Evolutionary conservation across 2,113 vertebrate genomes (phyloP), one percentile per base, ranked within the genome.

Genomic region (Rhea americana): DNA sequence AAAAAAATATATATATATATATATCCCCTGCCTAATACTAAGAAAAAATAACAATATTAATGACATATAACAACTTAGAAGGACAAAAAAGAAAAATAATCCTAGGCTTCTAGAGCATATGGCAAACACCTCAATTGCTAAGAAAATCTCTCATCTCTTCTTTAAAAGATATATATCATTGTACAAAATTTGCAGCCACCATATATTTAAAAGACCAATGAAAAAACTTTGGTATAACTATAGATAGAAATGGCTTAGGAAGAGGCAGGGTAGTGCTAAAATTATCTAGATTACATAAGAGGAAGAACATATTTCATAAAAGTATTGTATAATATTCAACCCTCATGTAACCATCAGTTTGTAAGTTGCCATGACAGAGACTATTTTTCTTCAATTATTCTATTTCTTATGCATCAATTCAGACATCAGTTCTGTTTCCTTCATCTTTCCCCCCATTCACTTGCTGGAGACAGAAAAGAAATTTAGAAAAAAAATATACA

Each of bases 211-310:
- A 90, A 68, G 41, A 39, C 15, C 18, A 85, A 35, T 2, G 1
- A 21, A 82, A 94, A 95, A 45, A 24, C 62, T 85, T 28, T 75
- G 67, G 39, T n/a, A 16, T 70, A 84, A 79, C 53, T 79, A 51
- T 39, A 83, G 67, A 92, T 62, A 95, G 56, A 92, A 89, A 68
- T 59, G 59, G 59, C 63, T 90, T 63, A 47, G 47, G 30, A 93
- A 45, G 91, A 84, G 32, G 85, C 71, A 67, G 78, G 89, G 82
- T 63, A 55, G 39, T 85, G 51, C 82, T 94, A 96, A 95, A 94
- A 94, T 89, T 89, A 90, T 89, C 82, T 32, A 58, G 59, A 87
- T 96, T 95, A 94, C 50, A 89, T 92, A 95, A 93, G 55, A 91
- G 45, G 45, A 92, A 61, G 58, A 78, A 68, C 12, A 82, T 18